phyloP scores from a whole-genome alignment of 2,797 vertebrate genomes.

The Xenops minutus region DNA sequence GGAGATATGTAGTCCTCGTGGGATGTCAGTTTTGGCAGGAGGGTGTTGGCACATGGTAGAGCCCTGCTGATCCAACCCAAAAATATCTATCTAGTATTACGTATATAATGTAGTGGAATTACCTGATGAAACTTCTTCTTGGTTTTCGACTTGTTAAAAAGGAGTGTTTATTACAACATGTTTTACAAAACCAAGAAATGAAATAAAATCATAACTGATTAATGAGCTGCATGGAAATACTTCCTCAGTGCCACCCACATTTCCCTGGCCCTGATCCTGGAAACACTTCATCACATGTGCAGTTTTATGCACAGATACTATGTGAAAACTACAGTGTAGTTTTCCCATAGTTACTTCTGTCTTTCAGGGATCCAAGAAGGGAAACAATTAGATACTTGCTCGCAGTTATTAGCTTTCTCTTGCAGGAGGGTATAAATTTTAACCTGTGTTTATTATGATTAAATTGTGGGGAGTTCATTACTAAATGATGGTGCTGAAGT shows the following conservation, averaged over 20 bases:
- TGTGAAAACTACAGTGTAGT: slow-evolving; percentile 53
- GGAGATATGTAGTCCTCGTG: not conserved
- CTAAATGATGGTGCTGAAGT: not conserved
- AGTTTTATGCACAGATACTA: slow-evolving; percentile 46
- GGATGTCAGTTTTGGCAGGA: slow-evolving; percentile 56
- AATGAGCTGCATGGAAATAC: slow-evolving; percentile 63
- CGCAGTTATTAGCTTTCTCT: not conserved
- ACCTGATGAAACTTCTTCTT: slow-evolving; percentile 48
- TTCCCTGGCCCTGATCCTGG: slow-evolving; percentile 64
- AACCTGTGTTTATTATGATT: not conserved
- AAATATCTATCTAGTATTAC: slow-evolving; percentile 36
- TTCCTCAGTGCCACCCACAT: slow-evolving; percentile 68
- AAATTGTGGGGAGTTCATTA: not conserved
- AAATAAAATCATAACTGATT: slow-evolving; percentile 63
- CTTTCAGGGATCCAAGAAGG: slow-evolving; percentile 3
- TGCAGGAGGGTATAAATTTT: not conserved
- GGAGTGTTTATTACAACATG: slow-evolving; percentile 52
- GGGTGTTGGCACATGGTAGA: slow-evolving; percentile 4
- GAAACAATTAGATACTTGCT: not conserved
- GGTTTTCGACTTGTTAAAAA: slow-evolving; percentile 31
- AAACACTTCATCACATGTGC: slow-evolving; percentile 65
- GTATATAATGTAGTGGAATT: slow-evolving; percentile 45
- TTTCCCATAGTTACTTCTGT: slow-evolving; percentile 53
- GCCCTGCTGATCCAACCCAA: slow-evolving; percentile 12
- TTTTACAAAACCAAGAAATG: slow-evolving; percentile 53